Conservation (phyloP, 2,113 vertebrate species). For the Anolis carolinensis region DNA sequence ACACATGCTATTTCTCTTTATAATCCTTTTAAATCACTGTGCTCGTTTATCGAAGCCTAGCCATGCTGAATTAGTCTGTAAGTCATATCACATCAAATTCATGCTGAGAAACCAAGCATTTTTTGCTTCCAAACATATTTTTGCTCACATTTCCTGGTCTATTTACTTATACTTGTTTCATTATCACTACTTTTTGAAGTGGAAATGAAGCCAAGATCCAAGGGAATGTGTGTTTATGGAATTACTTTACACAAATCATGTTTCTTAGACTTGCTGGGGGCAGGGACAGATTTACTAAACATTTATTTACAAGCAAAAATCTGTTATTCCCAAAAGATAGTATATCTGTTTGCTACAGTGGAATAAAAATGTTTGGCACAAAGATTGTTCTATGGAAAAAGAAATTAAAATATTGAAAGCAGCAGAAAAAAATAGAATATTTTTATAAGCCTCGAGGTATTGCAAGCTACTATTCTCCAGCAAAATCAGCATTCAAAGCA, state of each 20-base stretch:
- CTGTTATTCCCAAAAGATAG: neutral
- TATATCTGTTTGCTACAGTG: neutral
- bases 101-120: slow-evolving; percentile 40
- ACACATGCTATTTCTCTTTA: slow-evolving; percentile 31
- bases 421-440: neutral
- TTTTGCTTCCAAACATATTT: slow-evolving; percentile 34
- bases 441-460: neutral
- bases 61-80: slow-evolving; percentile 45
- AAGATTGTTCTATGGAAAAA: neutral
- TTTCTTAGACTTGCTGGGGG: neutral
- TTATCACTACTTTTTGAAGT: neutral
- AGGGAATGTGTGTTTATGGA: neutral
- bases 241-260: slow-evolving; percentile 7
- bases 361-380: neutral
- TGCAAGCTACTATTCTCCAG: no score
- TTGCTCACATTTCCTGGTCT: neutral
- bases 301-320: neutral
- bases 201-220: neutral
- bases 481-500: neutral
- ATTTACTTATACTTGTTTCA: neutral
- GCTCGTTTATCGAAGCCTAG: slow-evolving; percentile 38
- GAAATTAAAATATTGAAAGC: neutral
- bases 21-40: slow-evolving; percentile 26
- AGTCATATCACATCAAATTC: slow-evolving; percentile 10
- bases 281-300: neutral